Evolutionary conservation across 1,140 invertebrate species (phyloP), one percentile per base, ranked within the genome.

Genomic region (Schlechtendalia chinensis): DNA sequence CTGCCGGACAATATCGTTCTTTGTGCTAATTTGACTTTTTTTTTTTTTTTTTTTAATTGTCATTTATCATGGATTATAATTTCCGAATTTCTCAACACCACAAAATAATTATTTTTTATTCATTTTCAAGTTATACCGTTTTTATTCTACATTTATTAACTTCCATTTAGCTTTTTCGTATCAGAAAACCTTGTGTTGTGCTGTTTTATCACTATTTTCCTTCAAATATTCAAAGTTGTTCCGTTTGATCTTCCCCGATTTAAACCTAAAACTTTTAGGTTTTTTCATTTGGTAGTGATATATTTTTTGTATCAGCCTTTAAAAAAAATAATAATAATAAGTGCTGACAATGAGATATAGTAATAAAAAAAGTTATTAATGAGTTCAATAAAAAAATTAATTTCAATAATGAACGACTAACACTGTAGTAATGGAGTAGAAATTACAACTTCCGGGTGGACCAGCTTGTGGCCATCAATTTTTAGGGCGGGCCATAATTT

Each of bases 391-490:
- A 59, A 0, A 59, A 5, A 27, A 59, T 59, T 59, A 32, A 65
- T 65, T 65, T 81, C 72, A 47, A 81, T 27, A 39, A 53, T 47
- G 29, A 54, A 53, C 4, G 27, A 56, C n/a, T n/a, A n/a, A n/a
- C n/a, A n/a, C n/a, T n/a, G n/a, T n/a, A n/a, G n/a, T n/a, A n/a
- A n/a, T n/a, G n/a, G n/a, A n/a, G n/a, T n/a, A n/a, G n/a, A n/a
- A n/a, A n/a, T n/a, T n/a, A n/a, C n/a, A n/a, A n/a, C n/a, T n/a
- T n/a, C n/a, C n/a, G n/a, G n/a, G n/a, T n/a, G n/a, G n/a, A n/a
- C n/a, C n/a, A n/a, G n/a, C n/a, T n/a, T n/a, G n/a, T n/a, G n/a
- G n/a, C n/a, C n/a, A n/a, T n/a, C n/a, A n/a, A n/a, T n/a, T n/a
- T n/a, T n/a, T n/a, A n/a, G n/a, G n/a, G n/a, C n/a, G n/a, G n/a